Evolutionary conservation across 2,888 invertebrate species (phyloP), one percentile per base, ranked within the genome.

Genomic region (Charanyca ferruginea): DNA sequence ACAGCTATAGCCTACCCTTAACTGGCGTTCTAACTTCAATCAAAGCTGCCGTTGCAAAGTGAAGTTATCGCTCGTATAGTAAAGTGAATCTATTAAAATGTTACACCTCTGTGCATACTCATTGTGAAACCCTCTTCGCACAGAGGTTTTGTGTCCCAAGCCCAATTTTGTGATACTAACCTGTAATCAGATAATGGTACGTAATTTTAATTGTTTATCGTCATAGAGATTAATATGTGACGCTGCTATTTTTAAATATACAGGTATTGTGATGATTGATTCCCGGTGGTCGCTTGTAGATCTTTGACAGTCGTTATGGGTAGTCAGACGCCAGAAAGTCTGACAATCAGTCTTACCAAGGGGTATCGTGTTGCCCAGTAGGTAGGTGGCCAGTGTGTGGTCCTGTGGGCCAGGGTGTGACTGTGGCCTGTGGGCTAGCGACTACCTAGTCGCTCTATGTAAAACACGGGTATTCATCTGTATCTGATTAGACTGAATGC

Each of bases 11-110:
- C 38, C 16, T 79, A 64, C 66, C 90, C 91, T 91, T 91, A 91
- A 90, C 72, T 54, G 53, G 67, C 73, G 73, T 66, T 70, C 81
- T 77, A 83, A 83, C 83, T 87, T 87, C 83, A 87, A 87, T 89
- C 88, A 88, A 84, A 84, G 77, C 77, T 67, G 76, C 77, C 81
- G 78, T 82, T 72, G 80, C 85, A 72, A 81, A 81, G 84, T 85
- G 85, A 85, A 89, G 82, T 85, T 83, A 84, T 81, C 82, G 76
- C 80, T 73, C 76, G 71, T 69, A 83, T 68, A 76, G 80, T 69
- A 83, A 66, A 76, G 80, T 71, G 63, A 73, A 79, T 61, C 63
- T 71, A 79, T 81, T 77, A 85, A 77, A 79, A 86, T 86, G 83
- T 64, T 60, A 25, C 49, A 61, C 32, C 25, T 13, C 58, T 13